phyloP scores from a whole-genome alignment of 2,797 vertebrate species.

The Emys orbicularis region DNA sequence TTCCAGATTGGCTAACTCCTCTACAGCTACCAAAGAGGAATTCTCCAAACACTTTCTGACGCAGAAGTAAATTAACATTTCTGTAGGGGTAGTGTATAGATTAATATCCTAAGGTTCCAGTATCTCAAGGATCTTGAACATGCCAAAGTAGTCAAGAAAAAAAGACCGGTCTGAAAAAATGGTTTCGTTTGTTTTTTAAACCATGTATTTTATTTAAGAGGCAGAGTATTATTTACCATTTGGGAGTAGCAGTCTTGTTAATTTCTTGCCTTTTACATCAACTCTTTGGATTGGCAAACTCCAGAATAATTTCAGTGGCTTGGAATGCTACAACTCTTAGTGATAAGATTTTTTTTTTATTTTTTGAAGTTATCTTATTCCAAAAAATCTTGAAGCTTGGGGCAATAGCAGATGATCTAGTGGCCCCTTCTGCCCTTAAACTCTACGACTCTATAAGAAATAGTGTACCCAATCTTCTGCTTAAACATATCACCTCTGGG shows the following conservation, averaged over 20 bases:
- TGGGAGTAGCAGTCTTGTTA: background rate
- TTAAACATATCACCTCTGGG: background rate
- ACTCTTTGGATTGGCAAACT: background rate
- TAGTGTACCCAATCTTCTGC: background rate
- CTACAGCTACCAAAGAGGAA: background rate
- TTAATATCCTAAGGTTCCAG: background rate
- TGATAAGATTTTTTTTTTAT: background rate
- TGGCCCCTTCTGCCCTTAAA: background rate
- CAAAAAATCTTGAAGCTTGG: background rate
- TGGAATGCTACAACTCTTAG: background rate
- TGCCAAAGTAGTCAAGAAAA: background rate
- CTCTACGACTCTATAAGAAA: background rate
- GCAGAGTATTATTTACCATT: background rate
- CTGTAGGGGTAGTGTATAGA: background rate
- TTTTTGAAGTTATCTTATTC: background rate
- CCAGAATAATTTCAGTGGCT: background rate
- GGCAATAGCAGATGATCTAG: background rate
- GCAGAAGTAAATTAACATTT: background rate
- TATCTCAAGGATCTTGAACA: background rate
- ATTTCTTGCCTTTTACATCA: background rate
- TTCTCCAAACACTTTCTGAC: background rate
- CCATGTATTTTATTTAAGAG: background rate
- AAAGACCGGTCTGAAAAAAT: background rate
- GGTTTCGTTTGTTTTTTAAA: background rate
- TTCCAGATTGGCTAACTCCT: background rate